Percentiles rank a stretch among this genome's conserved stretches.
phyloP scores from a whole-genome alignment of 2,797 vertebrate genomes.

The Babyrousa celebensis region DNA sequence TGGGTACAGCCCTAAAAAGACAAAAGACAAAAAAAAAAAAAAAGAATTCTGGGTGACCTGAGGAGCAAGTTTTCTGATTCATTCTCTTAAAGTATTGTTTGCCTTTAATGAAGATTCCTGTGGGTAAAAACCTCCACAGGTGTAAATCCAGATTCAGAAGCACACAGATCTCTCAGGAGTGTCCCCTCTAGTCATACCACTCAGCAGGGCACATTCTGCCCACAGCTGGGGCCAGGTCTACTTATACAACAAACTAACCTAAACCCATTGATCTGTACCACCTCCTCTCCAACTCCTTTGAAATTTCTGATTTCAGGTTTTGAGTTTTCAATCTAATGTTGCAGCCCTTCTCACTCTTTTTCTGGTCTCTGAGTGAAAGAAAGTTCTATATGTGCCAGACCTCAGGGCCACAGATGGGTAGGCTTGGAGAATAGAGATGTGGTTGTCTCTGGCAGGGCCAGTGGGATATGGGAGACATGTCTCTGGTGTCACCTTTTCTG shows the following conservation, averaged over 20 bases:
- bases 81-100: background rate
- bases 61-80: background rate
- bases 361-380: background rate
- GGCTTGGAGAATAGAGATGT: background rate
- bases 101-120: background rate
- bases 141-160: background rate
- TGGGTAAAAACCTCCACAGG: background rate
- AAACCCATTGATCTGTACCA: background rate
- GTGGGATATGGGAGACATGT: background rate
- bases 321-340: background rate
- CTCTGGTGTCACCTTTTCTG: background rate
- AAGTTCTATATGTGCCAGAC: background rate
- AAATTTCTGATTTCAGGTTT: background rate
- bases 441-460: background rate
- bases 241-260: background rate
- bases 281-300: background rate
- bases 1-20: too few relatives aligned
- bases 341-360: background rate
- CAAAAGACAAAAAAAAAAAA: too few relatives aligned
- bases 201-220: background rate
- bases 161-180: background rate
- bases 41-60: background rate
- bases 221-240: background rate
- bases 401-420: background rate
- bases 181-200: background rate